Evolutionary conservation across 2,113 vertebrate species (phyloP).

Genomic region (Piprites chloris): DNA sequence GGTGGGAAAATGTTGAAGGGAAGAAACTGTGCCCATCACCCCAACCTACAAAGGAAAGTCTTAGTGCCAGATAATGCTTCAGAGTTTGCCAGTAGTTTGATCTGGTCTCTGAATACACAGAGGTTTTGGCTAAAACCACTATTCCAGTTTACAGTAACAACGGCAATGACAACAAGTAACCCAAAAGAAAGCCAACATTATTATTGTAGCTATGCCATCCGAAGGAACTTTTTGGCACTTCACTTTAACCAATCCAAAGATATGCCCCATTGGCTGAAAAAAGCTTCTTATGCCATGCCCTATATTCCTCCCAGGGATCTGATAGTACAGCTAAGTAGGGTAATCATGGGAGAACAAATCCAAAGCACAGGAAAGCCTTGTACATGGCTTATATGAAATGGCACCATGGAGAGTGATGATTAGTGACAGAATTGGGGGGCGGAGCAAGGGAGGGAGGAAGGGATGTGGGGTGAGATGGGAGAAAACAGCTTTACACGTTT

Average conservation of each 20-base stretch:
- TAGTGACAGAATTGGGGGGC: not conserved
- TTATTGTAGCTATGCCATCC: not conserved
- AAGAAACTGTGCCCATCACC: not conserved
- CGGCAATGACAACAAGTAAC: not conserved
- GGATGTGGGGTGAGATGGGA: not conserved
- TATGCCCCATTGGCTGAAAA: not conserved
- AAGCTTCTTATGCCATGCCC: not conserved
- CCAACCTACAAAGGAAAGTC: not conserved
- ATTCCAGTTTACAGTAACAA: not conserved
- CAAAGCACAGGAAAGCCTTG: not conserved
- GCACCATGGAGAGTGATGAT: not conserved
- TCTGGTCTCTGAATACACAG: not conserved
- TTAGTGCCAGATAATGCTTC: not conserved
- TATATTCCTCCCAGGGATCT: not conserved
- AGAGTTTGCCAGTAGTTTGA: not conserved
- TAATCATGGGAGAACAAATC: not conserved
- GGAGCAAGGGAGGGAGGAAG: not conserved
- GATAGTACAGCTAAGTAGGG: not conserved
- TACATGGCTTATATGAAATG: not conserved
- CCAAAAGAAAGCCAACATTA: not conserved
- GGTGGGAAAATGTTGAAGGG: not conserved
- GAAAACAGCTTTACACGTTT: not conserved
- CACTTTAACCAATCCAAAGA: not conserved
- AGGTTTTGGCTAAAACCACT: not conserved
- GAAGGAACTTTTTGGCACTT: not conserved